Evolutionary conservation across 2,113 vertebrate genomes (phyloP).

Genomic region (Rallus limicola): DNA sequence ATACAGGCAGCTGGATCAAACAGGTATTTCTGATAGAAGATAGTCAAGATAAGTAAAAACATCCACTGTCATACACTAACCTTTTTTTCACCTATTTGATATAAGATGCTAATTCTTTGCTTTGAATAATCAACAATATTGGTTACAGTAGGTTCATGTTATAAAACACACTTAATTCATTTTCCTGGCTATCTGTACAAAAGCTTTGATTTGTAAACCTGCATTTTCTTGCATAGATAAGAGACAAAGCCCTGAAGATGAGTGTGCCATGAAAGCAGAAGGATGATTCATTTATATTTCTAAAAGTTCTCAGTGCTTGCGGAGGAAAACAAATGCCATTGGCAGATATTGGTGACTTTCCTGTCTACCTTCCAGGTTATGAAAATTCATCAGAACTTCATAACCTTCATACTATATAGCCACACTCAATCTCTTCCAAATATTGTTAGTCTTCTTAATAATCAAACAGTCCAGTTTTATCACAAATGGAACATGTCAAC

Average conservation of each 20-base stretch:
- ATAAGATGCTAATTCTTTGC: background rate
- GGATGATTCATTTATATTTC: background rate
- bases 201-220: background rate
- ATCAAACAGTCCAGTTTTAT: background rate
- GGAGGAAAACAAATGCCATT: background rate
- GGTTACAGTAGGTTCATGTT: background rate
- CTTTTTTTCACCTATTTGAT: background rate
- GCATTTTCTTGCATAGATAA: background rate
- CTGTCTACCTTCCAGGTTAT: background rate
- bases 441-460: background rate
- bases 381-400: background rate
- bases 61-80: background rate
- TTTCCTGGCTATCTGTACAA: background rate
- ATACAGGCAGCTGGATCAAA: background rate
- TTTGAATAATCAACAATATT: background rate
- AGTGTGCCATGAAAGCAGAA: background rate
- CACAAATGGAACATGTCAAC: background rate
- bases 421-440: background rate
- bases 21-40: background rate
- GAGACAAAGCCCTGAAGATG: background rate
- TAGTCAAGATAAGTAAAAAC: background rate
- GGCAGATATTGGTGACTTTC: background rate
- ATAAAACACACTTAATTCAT: background rate
- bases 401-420: background rate
- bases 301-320: background rate